phyloP scores from a whole-genome alignment of 2,113 vertebrate genomes.

The Ariopsis seemanni region DNA sequence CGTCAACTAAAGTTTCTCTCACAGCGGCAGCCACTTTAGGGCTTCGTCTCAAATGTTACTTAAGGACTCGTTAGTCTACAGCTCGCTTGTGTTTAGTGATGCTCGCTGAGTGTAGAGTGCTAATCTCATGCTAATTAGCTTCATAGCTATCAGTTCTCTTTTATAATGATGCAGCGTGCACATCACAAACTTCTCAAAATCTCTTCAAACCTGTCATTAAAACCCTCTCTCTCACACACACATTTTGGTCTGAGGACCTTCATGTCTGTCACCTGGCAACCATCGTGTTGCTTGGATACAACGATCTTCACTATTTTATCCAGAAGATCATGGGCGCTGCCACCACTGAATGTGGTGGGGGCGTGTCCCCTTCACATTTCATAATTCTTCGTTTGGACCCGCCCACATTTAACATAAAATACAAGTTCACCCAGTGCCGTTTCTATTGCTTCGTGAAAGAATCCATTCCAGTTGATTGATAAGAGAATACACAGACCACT shows the following conservation, averaged over 20 bases:
- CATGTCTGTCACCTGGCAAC: slow-evolving; percentile 77
- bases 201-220: neutral
- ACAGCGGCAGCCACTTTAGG: neutral
- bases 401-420: no score
- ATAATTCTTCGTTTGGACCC: no score
- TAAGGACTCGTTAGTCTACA: neutral
- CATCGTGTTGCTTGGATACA: slow-evolving; percentile 75
- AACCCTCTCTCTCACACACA: slow-evolving; percentile 17
- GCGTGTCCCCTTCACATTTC: no score
- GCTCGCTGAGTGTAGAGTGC: neutral
- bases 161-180: neutral
- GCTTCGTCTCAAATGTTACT: neutral
- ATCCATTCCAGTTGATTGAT: no score
- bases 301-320: slow-evolving; percentile 63
- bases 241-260: slow-evolving; percentile 66
- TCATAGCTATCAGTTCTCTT: neutral
- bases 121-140: neutral
- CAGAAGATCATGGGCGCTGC: slow-evolving; percentile 62
- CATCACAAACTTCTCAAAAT: neutral
- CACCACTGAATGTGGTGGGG: no score
- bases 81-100: neutral
- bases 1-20: neutral
- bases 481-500: no score
- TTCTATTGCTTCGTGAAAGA: no score
- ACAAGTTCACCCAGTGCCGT: no score